A percentile compares a stretch with the other conserved stretches of the same genome.
Conservation (phyloP, 2,113 vertebrate species). For the Mionectes macconnelli region DNA sequence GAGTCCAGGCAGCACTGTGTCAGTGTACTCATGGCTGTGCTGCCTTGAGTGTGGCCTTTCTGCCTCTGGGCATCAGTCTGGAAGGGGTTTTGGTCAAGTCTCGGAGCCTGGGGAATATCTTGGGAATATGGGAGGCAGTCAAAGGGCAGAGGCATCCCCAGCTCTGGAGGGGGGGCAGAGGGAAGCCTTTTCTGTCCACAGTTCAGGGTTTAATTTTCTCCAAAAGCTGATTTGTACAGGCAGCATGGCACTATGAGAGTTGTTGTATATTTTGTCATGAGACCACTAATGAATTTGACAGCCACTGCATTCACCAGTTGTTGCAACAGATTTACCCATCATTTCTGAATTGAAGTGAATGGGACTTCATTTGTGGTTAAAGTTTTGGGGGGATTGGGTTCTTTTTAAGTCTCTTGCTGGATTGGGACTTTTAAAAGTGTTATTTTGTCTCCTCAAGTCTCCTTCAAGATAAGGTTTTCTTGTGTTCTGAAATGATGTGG, state of each 20-base stretch:
- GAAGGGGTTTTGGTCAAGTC: accelerated
- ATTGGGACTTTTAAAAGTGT: slow-evolving; percentile 42
- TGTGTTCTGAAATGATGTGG: slow-evolving; percentile 68
- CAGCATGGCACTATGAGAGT: neutral
- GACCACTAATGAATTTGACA: neutral
- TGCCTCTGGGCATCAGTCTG: accelerated
- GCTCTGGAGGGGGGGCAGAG: neutral
- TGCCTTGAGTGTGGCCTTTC: neutral
- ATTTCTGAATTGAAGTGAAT: slow-evolving; percentile 11
- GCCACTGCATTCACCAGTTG: neutral
- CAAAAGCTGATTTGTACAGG: neutral
- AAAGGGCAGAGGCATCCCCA: neutral
- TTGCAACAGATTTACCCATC: slow-evolving; percentile 24
- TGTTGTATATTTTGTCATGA: neutral
- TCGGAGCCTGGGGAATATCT: neutral
- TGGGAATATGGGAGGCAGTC: neutral
- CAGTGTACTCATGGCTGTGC: accelerated
- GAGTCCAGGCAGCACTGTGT: neutral
- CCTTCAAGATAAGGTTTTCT: slow-evolving; percentile 58
- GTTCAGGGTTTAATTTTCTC: neutral
- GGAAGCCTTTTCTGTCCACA: neutral
- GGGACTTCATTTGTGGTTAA: neutral
- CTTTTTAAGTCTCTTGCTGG: neutral
- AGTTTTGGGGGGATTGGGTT: neutral
- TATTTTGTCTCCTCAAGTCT: slow-evolving; percentile 49